These are phyloP conservation scores for Drosophila repleta DNA, from an alignment of 1,140 invertebrate genomes.

Conservation along the genomic window DNA sequence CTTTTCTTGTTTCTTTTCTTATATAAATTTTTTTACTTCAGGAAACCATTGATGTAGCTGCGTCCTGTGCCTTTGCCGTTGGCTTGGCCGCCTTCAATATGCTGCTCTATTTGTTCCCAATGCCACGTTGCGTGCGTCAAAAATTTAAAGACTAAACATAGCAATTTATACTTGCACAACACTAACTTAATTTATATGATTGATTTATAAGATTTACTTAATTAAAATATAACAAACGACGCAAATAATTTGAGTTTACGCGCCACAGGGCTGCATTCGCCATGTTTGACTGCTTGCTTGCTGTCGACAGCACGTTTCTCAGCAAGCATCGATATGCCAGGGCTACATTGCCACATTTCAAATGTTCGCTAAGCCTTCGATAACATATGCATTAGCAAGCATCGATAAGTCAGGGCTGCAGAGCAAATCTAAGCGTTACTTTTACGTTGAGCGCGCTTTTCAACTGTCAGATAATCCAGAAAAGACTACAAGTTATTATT, in stretches of 20 bases:
- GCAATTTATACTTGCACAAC: not conserved
- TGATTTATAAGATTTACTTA: constrained; percentile 1
- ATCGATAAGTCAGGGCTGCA: not conserved
- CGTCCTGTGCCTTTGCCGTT: constrained; percentile 93
- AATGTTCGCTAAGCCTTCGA: not conserved
- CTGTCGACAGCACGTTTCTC: not conserved
- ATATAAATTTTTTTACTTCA: constrained; percentile 31
- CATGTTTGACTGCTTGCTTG: not conserved
- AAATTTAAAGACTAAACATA: constrained; percentile 93
- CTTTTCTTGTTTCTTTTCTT: not conserved
- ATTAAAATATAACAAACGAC: constrained; percentile 4
- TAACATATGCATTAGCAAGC: not conserved
- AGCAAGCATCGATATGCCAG: not conserved
- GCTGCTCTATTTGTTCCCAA: constrained; percentile 92
- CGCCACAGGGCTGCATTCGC: not conserved
- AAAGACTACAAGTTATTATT: constrained; percentile 39
- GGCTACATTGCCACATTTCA: not conserved
- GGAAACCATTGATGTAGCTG: constrained; percentile 87
- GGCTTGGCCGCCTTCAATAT: constrained; percentile 93
- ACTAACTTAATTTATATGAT: constrained; percentile 17
- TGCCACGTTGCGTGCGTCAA: constrained; percentile 93
- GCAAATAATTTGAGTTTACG: not conserved
- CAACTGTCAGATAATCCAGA: not conserved
- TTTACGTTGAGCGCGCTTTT: constrained; percentile 3
- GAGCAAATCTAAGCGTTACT: not conserved